Evolutionary conservation across 2,888 invertebrate genomes (phyloP).

Genomic region (Phlogophora meticulosa): DNA sequence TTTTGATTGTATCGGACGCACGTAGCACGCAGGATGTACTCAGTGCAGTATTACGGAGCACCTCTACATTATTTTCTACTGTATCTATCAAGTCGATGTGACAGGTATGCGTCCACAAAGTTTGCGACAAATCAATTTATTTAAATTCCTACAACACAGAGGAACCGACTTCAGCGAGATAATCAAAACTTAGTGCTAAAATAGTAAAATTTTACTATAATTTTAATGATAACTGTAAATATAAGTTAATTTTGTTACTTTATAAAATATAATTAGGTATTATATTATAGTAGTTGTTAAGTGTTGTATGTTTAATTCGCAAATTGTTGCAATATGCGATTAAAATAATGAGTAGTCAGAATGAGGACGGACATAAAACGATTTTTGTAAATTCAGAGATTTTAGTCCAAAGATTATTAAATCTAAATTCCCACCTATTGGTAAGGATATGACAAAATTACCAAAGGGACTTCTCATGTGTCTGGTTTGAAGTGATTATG

Average conservation of each 20-base stretch:
- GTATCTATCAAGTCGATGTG: slow-evolving; percentile 60
- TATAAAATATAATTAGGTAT: slow-evolving; percentile 90
- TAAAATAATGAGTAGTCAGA: slow-evolving; percentile 88
- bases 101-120: slow-evolving; percentile 58
- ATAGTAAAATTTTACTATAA: slow-evolving; percentile 90
- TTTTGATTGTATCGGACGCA: slow-evolving; percentile 50
- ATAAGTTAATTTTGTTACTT: slow-evolving; percentile 91
- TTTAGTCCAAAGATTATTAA: slow-evolving; percentile 88
- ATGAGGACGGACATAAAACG: slow-evolving; percentile 86
- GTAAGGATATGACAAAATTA: slow-evolving; percentile 82
- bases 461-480: slow-evolving; percentile 81
- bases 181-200: slow-evolving; percentile 82
- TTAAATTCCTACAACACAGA: slow-evolving; percentile 56
- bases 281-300: slow-evolving; percentile 89
- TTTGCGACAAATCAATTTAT: slow-evolving; percentile 54
- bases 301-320: slow-evolving; percentile 91
- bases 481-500: slow-evolving; percentile 66
- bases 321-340: slow-evolving; percentile 90
- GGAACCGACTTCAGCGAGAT: slow-evolving; percentile 71
- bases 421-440: slow-evolving; percentile 88
- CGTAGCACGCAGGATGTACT: slow-evolving; percentile 27
- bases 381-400: slow-evolving; percentile 79
- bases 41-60: slow-evolving; percentile 50
- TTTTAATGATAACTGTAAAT: slow-evolving; percentile 90
- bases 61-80: slow-evolving; percentile 32